Base-by-base conservation (phyloP, 2,113 vertebrate genomes). In the Elephas maximus region DNA sequence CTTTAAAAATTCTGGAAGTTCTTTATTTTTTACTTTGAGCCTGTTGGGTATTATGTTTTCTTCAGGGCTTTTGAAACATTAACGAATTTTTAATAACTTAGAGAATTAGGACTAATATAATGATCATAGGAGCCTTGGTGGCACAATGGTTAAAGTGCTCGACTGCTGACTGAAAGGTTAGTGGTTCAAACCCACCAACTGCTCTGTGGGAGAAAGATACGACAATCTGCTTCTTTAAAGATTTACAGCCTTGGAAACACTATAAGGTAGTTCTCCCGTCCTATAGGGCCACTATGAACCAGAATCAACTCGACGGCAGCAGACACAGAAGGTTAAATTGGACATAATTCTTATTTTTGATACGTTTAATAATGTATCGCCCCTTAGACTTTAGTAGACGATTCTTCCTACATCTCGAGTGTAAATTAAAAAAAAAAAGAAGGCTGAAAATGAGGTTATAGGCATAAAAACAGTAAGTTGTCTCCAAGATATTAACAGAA, bases 71-170 rank as follows among this genome's bases (percentile, higher is more conserved):
- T 79, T 67, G 10, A 85, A 92, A 88, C 44, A 37, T 88, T 18
- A 71, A 41, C 95, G 57, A 91, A 45, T 57, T 96, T 93, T 93
- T 96, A 96, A 82, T 94, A 63, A 30, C 69, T 86, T 44, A 57
- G 63, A 85, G 60, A 94, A 76, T 63, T 90, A 24, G 53, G 48
- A 60, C 91, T 85, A 95, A 62, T 95, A 30, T 89, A 93, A 33
- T 79, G 53, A 89, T 86, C 83, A 93, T 2, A 82, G 53, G 15
- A 57, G 53, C 53, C 53, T 57, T 57, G 2, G 15, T 57, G 15
- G 53, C 53, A 11, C 15, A 17, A 3, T 57, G 2, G 53, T 57
- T 11, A 57, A 57, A 57, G 15, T 57, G 53, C 53, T 57, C 14
- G 15, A 11, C 53, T 57, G 53, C 53, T 17, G 14, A 17, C 15